These are phyloP conservation scores for Eupithecia subfuscata DNA, from an alignment of 2,888 invertebrate species.

Conservation along the genomic window DNA sequence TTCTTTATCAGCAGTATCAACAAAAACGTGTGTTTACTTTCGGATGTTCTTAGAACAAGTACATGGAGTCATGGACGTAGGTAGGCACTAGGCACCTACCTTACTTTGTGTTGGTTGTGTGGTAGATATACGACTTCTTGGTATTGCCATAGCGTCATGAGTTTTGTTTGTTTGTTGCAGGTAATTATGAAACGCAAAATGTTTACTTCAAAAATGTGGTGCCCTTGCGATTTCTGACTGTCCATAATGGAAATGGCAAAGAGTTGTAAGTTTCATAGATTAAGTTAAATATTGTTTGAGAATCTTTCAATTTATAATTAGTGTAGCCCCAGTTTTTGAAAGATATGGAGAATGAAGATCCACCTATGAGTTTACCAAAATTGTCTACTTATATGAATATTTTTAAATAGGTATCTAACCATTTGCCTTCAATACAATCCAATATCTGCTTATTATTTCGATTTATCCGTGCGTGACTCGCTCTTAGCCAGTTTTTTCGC, in stretches of 20 bases:
- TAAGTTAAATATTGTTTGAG: background rate
- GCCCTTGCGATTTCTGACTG: background rate
- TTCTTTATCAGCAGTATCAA: conserved; percentile 17
- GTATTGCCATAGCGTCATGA: conserved; percentile 13
- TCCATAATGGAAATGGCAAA: background rate
- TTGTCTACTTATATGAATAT: background rate
- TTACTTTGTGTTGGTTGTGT: background rate
- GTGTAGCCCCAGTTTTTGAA: background rate
- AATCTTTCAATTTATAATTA: background rate
- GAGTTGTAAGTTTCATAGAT: background rate
- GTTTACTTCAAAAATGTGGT: conserved; percentile 4
- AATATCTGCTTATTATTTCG: background rate
- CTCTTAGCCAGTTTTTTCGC: conserved; percentile 2
- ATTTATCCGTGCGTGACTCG: background rate
- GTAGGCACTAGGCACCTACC: background rate
- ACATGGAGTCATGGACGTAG: background rate
- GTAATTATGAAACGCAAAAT: conserved; percentile 31
- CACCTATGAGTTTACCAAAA: background rate
- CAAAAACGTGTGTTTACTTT: conserved; percentile 13
- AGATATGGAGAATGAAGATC: background rate
- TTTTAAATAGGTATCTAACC: background rate
- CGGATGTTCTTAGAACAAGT: conserved; percentile 4
- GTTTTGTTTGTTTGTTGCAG: conserved; percentile 40
- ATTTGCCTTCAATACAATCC: background rate
- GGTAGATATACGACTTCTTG: background rate